These are phyloP conservation scores for human (Homo sapiens) DNA, from an alignment of 2,113 vertebrate species.

Conservation along the genomic window DNA sequence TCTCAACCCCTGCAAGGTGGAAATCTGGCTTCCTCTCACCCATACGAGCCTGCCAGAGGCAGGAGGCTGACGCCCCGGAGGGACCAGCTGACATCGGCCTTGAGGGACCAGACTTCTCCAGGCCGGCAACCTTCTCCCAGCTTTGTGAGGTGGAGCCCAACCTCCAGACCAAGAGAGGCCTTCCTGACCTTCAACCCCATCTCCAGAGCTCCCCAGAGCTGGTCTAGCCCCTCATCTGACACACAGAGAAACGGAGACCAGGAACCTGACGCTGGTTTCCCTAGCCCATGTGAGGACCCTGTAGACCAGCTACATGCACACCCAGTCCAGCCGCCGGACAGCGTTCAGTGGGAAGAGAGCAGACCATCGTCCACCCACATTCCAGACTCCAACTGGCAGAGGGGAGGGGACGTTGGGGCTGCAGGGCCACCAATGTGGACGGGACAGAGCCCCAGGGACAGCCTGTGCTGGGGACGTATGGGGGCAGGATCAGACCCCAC, in stretches of 20 bases:
- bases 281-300: too few relatives aligned
- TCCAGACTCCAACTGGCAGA: background rate
- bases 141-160: too few relatives aligned
- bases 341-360: too few relatives aligned
- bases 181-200: background rate
- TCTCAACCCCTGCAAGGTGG: background rate
- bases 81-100: too few relatives aligned
- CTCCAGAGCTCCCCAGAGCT: background rate
- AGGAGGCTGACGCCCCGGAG: too few relatives aligned
- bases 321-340: too few relatives aligned
- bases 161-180: too few relatives aligned
- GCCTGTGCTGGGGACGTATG: background rate
- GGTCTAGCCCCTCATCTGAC: background rate
- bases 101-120: too few relatives aligned
- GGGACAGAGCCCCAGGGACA: background rate
- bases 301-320: background rate
- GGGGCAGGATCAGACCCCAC: background rate
- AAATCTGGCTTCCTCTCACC: background rate
- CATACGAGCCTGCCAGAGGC: fast-evolving
- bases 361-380: background rate
- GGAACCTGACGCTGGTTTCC: background rate
- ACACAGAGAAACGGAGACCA: background rate
- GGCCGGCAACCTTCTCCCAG: too few relatives aligned
- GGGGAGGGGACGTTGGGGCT: fast-evolving
- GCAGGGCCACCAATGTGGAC: too few relatives aligned